These are phyloP conservation scores for Schizopygopsis malacanthus DNA, from an alignment of 2,797 vertebrate genomes.

Conservation along the genomic window DNA sequence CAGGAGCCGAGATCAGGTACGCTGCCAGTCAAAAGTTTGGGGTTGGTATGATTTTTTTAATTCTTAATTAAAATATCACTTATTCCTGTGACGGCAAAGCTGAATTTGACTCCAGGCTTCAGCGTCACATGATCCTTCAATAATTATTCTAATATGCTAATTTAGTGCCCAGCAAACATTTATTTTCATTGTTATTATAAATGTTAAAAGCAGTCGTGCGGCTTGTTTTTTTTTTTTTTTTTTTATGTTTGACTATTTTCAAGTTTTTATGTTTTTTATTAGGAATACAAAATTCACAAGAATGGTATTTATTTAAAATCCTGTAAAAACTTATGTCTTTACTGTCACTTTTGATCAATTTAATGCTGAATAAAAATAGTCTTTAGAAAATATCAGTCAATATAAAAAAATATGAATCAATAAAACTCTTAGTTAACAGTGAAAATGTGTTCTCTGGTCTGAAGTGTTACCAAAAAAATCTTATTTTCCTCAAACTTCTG, in stretches of 20 bases:
- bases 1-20: slow-evolving; percentile 89
- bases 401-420: neutral
- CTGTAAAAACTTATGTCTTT: too few species aligned
- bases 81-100: neutral
- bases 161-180: neutral
- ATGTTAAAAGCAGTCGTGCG: too few species aligned
- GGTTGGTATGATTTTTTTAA: neutral
- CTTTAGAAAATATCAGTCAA: neutral
- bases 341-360: too few species aligned
- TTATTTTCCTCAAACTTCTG: neutral
- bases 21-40: neutral
- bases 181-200: neutral
- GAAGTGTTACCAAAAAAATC: too few species aligned
- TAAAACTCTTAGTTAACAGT: too few species aligned
- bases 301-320: too few species aligned
- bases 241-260: too few species aligned
- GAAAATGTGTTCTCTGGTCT: too few species aligned
- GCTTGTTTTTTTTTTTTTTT: too few species aligned
- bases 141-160: neutral
- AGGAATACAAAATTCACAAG: too few species aligned
- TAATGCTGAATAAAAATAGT: too few species aligned
- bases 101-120: neutral
- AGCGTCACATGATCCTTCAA: neutral
- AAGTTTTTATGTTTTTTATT: too few species aligned
- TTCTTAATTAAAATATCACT: neutral